Evolutionary conservation across 2,888 invertebrate genomes (phyloP).

Genomic region (Caenorhabditis sulstoni): DNA sequence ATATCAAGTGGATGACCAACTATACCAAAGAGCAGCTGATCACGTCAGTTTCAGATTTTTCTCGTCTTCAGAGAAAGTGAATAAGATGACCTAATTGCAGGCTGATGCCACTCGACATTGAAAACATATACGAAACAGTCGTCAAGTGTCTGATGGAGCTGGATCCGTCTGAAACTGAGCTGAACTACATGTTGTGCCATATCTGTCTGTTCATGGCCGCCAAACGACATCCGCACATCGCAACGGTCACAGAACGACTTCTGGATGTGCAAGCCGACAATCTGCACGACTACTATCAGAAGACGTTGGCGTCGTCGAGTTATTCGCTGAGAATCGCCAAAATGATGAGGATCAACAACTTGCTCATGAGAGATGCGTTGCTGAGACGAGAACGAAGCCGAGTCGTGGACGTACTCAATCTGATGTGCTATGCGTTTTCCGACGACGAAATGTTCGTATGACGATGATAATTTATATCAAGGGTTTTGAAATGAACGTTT

Average conservation of each 20-base stretch:
- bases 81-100: background rate
- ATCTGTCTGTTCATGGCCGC: constrained; percentile 17
- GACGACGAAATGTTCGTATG: constrained; percentile 29
- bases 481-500: too few relatives aligned
- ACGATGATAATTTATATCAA: too few relatives aligned
- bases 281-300: constrained; percentile 20
- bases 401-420: constrained; percentile 1
- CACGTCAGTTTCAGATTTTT: constrained; percentile 7
- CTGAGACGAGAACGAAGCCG: constrained; percentile 12
- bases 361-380: constrained; percentile 10
- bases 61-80: too few relatives aligned
- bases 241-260: constrained; percentile 3
- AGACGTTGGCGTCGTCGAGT: background rate
- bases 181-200: constrained; percentile 41
- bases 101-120: background rate
- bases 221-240: constrained; percentile 8
- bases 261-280: constrained; percentile 14
- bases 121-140: background rate
- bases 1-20: constrained; percentile 15
- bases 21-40: constrained; percentile 17
- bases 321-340: constrained; percentile 27
- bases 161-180: constrained; percentile 13
- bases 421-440: constrained; percentile 18
- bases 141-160: constrained; percentile 1
- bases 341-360: constrained; percentile 22